Evolutionary conservation across 2,797 vertebrate species (phyloP), one percentile per base, ranked within the genome.

Genomic region (Potorous gilbertii): DNA sequence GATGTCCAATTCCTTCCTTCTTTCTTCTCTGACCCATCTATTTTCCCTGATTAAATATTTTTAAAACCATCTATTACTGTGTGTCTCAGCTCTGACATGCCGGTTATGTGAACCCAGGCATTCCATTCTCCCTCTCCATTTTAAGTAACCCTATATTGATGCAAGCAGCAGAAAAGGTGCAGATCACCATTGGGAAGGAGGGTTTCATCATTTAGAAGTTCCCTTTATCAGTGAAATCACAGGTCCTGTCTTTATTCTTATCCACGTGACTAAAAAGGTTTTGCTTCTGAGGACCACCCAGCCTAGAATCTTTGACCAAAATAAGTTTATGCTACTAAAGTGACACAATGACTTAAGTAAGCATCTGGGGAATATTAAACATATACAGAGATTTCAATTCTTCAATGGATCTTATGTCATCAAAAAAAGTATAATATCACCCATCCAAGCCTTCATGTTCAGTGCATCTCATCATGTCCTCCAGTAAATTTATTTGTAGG

Each of bases 281-380:
- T 94, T 28, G 0, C 0, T 56, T n/a, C 56, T 56, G 4, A 87
- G 27, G 92, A 90, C 54, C 10, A 10, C 0, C 11, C 27, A 4
- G 3, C 40, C 28, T 4, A 54, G 24, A 90, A 57, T n/a, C 87
- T 94, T 54, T 55, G 1, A 0, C 34, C 5, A 34, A 90, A 92
- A 93, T n/a, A 54, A 52, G 34, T 34, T 50, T 5, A 56, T n/a
- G 1, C 89, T 55, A 46, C 14, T 12, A 28, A 31, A 13, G 54
- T 9, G 3, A 91, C 50, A 81, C 0, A 0, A 0, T 29, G 93
- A 28, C 21, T 59, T 2, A 16, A 93, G 18, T 50, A 57, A 2
- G 3, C 11, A 13, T 0, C 14, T 2, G 8, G 54, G 91, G 92
- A 91, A 94, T n/a, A 4, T 4, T 2, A 2, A 62, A 90, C 1